phyloP scores from a whole-genome alignment of 1,140 invertebrate genomes.

The Drosophila saltans region DNA sequence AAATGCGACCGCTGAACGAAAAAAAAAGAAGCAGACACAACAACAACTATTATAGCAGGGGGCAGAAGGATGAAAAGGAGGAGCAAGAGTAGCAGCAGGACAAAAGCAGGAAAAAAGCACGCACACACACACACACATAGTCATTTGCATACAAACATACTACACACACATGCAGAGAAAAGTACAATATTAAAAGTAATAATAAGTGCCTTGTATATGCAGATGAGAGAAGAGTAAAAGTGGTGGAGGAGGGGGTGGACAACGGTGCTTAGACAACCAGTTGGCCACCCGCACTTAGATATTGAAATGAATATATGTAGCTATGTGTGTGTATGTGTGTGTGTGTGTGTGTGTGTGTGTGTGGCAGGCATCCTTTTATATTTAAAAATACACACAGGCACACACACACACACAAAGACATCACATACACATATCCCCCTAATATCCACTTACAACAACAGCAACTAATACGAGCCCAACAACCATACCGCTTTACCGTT shows the following conservation, averaged over 20 bases:
- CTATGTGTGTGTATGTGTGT: background rate
- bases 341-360: conserved; percentile 25
- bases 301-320: conserved; percentile 75
- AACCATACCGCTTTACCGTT: conserved; percentile 33
- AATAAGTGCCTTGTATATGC: conserved; percentile 71
- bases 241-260: background rate
- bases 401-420: conserved; percentile 18
- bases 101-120: conserved; percentile 54
- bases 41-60: background rate
- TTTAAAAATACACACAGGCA: conserved; percentile 71
- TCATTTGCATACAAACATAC: conserved; percentile 21
- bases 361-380: conserved; percentile 48
- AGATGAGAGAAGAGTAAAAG: conserved; percentile 5
- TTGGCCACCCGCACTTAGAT: conserved; percentile 66
- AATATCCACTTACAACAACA: conserved; percentile 76
- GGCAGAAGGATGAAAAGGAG: background rate
- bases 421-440: conserved; percentile 36
- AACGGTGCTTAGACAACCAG: conserved; percentile 2
- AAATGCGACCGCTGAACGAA: conserved; percentile 48
- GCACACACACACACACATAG: conserved; percentile 23
- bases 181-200: conserved; percentile 80
- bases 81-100: background rate
- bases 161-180: conserved; percentile 29
- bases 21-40: conserved; percentile 45
- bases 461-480: conserved; percentile 43